Conservation (phyloP, 2,888 invertebrate species). For the Lagria hirta region DNA sequence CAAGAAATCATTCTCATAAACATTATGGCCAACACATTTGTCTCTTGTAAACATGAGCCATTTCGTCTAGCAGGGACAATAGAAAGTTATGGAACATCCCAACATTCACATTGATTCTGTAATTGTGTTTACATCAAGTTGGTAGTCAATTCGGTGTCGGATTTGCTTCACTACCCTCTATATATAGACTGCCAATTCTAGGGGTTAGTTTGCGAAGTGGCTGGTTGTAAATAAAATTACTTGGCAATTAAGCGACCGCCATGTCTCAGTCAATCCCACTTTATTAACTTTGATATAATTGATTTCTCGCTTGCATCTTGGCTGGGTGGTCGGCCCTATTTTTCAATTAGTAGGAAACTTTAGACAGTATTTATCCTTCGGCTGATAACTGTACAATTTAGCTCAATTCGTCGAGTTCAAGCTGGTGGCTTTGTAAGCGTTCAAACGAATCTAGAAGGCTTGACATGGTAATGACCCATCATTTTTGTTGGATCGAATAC, state of each 20-base stretch:
- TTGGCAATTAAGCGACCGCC: conserved; percentile 32
- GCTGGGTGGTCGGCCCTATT: conserved; percentile 8
- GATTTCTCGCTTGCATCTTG: conserved; percentile 25
- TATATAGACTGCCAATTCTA: conserved; percentile 40
- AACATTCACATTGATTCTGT: conserved; percentile 42
- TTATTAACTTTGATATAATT: conserved; percentile 25
- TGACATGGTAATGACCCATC: too few relatives aligned
- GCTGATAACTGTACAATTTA: too few relatives aligned
- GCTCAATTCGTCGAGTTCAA: too few relatives aligned
- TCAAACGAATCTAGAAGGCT: too few relatives aligned
- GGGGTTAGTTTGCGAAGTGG: conserved; percentile 40
- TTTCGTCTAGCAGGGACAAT: conserved; percentile 41
- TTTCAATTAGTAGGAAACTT: too few relatives aligned
- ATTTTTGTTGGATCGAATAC: too few relatives aligned
- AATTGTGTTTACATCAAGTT: conserved; percentile 45
- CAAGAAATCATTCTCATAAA: too few relatives aligned
- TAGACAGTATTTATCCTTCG: too few relatives aligned
- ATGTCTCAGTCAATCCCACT: conserved; percentile 22
- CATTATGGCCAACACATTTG: conserved; percentile 27
- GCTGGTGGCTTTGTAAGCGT: too few relatives aligned
- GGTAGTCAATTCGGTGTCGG: conserved; percentile 27
- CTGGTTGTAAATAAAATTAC: conserved; percentile 34
- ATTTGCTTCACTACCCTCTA: conserved; percentile 39
- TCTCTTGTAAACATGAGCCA: conserved; percentile 33
- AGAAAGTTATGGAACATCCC: conserved; percentile 42